Conservation (phyloP, 1,140 invertebrate genomes). For the Condylostylus longicornis region DNA sequence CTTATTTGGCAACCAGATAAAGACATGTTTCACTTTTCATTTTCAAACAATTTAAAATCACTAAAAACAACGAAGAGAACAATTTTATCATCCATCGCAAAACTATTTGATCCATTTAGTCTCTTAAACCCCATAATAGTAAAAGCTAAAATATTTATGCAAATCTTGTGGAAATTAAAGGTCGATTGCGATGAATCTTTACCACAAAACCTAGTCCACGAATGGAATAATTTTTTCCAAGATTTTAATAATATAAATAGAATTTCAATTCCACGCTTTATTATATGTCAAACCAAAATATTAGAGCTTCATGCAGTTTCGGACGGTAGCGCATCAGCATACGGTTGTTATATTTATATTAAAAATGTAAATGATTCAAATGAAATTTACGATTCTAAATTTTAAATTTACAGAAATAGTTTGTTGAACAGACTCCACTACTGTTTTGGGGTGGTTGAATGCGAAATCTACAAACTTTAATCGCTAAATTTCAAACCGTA, state of each 20-base stretch:
- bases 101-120: not conserved
- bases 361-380: not conserved
- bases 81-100: not conserved
- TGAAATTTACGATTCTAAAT: slow-evolving; percentile 1
- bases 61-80: no score
- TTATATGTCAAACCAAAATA: no score
- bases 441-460: slow-evolving; percentile 12
- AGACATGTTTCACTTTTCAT: slow-evolving; percentile 12
- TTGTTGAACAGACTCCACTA: slow-evolving; percentile 13
- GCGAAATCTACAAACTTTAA: slow-evolving; percentile 4
- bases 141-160: slow-evolving; percentile 14
- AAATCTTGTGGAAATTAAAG: slow-evolving; percentile 18
- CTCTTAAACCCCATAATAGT: not conserved
- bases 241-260: slow-evolving; percentile 2
- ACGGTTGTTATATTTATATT: not conserved
- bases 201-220: slow-evolving; percentile 8
- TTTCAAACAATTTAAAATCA: no score
- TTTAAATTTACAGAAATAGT: not conserved
- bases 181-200: slow-evolving; percentile 26
- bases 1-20: slow-evolving; percentile 16
- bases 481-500: slow-evolving; percentile 21
- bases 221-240: slow-evolving; percentile 11
- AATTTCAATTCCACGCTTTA: not conserved
- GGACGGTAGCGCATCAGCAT: not conserved
- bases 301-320: not conserved